Percentiles rank a stretch among this genome's conserved stretches.
phyloP scores from a whole-genome alignment of 1,140 invertebrate species.

The Oedothorax gibbosus region DNA sequence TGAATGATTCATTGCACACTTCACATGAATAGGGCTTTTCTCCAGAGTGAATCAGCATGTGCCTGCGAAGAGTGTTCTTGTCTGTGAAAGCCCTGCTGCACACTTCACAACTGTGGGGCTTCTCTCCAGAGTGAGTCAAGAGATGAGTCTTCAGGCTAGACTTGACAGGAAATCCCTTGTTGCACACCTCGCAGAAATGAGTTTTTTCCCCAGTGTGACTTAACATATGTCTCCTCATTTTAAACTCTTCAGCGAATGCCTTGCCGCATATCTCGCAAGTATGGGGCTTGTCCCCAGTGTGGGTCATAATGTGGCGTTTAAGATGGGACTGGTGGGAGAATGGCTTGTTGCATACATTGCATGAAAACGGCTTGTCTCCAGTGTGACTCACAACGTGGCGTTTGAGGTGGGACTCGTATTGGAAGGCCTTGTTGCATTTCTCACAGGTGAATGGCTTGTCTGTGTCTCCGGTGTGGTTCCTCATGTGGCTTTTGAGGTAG shows the following conservation, averaged over 20 bases:
- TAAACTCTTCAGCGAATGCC: background rate
- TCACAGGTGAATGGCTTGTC: conserved; percentile 68
- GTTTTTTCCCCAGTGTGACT: conserved; percentile 32
- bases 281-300: background rate
- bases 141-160: conserved; percentile 64
- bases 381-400: background rate
- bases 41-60: conserved; percentile 23
- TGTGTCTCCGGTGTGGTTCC: conserved; percentile 1
- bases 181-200: background rate
- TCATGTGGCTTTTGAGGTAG: background rate
- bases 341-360: background rate
- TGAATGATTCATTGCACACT: conserved; percentile 40
- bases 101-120: conserved; percentile 71
- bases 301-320: background rate
- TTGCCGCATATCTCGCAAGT: background rate
- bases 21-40: conserved; percentile 44
- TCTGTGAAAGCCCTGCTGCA: conserved; percentile 71
- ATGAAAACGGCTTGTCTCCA: background rate
- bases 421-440: conserved; percentile 66
- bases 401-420: background rate
- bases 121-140: conserved; percentile 70
- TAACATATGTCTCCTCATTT: background rate
- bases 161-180: conserved; percentile 13
- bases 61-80: conserved; percentile 17
- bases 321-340: background rate